Percentiles rank a stretch among this genome's conserved stretches.
phyloP scores from a whole-genome alignment of 2,113 vertebrate genomes.

The Gymnarchus niloticus region DNA sequence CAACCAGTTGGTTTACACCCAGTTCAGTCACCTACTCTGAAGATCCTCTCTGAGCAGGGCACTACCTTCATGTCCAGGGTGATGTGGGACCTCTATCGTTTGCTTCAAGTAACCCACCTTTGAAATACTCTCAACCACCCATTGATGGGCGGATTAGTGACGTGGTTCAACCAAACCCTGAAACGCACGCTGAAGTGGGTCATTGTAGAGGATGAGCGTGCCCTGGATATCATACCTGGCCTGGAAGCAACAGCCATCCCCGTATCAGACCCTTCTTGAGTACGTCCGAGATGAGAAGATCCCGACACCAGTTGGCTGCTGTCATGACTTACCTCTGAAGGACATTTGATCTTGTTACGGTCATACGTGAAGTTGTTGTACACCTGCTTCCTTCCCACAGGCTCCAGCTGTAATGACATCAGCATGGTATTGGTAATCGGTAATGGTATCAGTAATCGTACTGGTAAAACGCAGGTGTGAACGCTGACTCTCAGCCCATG shows the following conservation, averaged over 20 bases:
- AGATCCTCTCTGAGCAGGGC: no score
- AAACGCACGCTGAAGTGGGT: no score
- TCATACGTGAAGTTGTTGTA: slow-evolving; percentile 76
- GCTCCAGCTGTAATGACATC: slow-evolving; percentile 71
- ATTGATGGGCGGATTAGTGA: not conserved
- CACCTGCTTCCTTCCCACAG: slow-evolving; percentile 71
- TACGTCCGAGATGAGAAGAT: no score
- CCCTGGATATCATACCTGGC: no score
- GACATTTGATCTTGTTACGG: slow-evolving; percentile 76
- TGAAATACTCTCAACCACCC: not conserved
- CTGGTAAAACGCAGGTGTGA: not conserved
- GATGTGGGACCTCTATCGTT: no score
- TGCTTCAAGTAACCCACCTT: no score
- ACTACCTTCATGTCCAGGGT: no score
- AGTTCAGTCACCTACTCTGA: no score
- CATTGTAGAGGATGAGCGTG: no score
- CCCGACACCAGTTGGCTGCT: not conserved
- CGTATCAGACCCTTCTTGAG: not conserved
- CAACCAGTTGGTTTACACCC: no score
- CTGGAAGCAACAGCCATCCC: not conserved
- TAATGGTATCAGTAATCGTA: no score
- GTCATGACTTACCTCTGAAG: slow-evolving; percentile 69
- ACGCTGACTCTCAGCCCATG: not conserved
- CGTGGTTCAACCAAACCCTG: no score
- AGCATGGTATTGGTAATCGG: slow-evolving; percentile 14